Conservation (phyloP, 2,888 invertebrate species). For the Megaustenia siamemsis region DNA sequence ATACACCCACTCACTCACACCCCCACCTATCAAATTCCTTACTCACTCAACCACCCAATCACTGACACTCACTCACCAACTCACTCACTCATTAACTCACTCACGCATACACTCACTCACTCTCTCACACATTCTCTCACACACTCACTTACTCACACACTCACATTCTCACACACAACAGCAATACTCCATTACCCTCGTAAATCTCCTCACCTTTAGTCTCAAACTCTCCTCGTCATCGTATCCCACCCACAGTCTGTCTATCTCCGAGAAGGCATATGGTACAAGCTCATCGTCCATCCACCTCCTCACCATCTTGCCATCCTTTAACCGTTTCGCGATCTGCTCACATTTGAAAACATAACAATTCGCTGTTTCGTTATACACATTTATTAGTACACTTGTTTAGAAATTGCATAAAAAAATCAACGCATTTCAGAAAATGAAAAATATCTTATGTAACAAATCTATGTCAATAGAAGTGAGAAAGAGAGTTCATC, state of each 20-base stretch:
- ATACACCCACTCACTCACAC: background rate
- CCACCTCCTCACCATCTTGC: conserved; percentile 58
- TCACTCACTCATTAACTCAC: background rate
- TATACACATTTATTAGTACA: background rate
- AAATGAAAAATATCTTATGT: too few species aligned
- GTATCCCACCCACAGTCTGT: conserved; percentile 63
- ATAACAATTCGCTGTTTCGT: background rate
- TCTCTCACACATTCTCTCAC: background rate
- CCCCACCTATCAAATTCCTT: background rate
- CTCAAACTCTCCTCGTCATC: conserved; percentile 62
- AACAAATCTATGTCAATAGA: too few species aligned
- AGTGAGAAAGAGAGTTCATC: too few species aligned
- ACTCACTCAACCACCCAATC: background rate
- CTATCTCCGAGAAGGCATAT: conserved; percentile 58
- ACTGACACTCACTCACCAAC: background rate
- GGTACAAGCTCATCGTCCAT: conserved; percentile 81
- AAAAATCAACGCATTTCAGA: too few species aligned
- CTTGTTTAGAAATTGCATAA: too few species aligned
- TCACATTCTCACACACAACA: background rate
- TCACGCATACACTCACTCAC: background rate
- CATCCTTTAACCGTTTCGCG: conserved; percentile 7
- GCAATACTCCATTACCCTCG: too few species aligned
- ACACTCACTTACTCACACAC: background rate
- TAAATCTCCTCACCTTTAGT: conserved; percentile 58
- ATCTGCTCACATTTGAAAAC: conserved; percentile 1